phyloP scores from a whole-genome alignment of 2,888 invertebrate genomes.

The Hypsopygia costalis region DNA sequence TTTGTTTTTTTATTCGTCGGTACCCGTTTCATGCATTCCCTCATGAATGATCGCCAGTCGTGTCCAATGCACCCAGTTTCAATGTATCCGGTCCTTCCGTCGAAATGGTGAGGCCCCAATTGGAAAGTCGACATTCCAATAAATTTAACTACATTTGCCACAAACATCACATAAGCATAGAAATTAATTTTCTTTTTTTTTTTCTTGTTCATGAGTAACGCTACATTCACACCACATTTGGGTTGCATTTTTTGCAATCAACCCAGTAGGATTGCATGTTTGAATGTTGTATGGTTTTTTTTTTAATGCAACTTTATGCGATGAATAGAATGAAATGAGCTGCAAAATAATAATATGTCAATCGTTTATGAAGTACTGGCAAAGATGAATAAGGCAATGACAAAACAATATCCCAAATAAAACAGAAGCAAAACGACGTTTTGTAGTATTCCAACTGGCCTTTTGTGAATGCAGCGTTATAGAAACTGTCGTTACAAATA shows the following conservation, averaged over 20 bases:
- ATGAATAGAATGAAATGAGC: too few species aligned
- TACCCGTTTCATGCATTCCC: slow-evolving; percentile 54
- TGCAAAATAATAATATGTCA: too few species aligned
- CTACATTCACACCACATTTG: not conserved
- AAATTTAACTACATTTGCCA: slow-evolving; percentile 30
- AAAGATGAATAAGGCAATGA: too few species aligned
- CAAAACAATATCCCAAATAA: too few species aligned
- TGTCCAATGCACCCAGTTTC: slow-evolving; percentile 38
- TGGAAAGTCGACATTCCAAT: slow-evolving; percentile 31
- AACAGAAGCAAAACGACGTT: too few species aligned
- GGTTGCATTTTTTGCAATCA: too few species aligned
- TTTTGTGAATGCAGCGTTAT: not conserved
- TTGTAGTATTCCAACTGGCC: not conserved
- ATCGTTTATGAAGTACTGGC: too few species aligned
- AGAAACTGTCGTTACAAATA: slow-evolving; percentile 44
- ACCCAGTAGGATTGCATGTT: too few species aligned
- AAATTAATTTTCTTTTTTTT: slow-evolving; percentile 26
- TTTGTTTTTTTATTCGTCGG: slow-evolving; percentile 45
- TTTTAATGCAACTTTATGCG: too few species aligned
- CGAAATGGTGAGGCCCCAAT: slow-evolving; percentile 24
- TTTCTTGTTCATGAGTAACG: slow-evolving; percentile 11
- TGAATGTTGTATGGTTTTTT: too few species aligned
- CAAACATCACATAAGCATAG: slow-evolving; percentile 58
- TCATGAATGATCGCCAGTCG: slow-evolving; percentile 45
- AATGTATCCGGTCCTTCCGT: slow-evolving; percentile 25